These are phyloP conservation scores for Euphonia xanthogaster DNA, from an alignment of 2,797 vertebrate genomes.

Conservation along the genomic window DNA sequence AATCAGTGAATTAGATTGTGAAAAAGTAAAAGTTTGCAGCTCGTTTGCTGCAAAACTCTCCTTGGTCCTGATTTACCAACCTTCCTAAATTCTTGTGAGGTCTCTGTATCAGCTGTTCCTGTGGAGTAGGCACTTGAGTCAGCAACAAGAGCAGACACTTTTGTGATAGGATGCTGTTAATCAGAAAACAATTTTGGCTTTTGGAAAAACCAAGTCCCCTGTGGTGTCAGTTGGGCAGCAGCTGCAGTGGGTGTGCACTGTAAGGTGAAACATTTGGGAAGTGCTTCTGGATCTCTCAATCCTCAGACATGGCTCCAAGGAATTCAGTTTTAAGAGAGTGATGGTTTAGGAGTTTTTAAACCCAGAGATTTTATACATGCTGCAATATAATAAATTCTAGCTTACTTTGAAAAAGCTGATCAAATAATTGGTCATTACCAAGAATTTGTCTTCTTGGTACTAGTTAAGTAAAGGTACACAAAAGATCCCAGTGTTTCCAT, in stretches of 20 bases:
- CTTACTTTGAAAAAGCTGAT: not conserved
- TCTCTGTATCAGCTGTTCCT: not conserved
- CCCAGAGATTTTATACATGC: not conserved
- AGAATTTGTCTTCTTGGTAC: not conserved
- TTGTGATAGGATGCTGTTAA: not conserved
- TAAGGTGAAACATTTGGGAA: not conserved
- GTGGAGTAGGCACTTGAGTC: not conserved
- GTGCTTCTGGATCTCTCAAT: not conserved
- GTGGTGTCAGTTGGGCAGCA: not conserved
- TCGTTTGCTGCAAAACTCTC: not conserved
- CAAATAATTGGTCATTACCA: not conserved
- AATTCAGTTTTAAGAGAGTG: not conserved
- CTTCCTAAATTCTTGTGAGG: not conserved
- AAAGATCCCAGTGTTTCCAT: not conserved
- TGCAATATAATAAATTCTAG: not conserved
- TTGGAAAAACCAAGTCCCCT: not conserved
- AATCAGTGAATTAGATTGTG: not conserved
- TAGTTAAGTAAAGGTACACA: not conserved
- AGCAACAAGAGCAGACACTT: not conserved
- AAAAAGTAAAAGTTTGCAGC: not conserved
- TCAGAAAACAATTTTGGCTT: not conserved
- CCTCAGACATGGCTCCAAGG: not conserved
- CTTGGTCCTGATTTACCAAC: not conserved
- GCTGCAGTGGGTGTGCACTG: not conserved
- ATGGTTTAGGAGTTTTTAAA: not conserved